These are phyloP conservation scores for Rhombomys opimus DNA, from an alignment of 2,113 vertebrate species.

Conservation along the genomic window DNA sequence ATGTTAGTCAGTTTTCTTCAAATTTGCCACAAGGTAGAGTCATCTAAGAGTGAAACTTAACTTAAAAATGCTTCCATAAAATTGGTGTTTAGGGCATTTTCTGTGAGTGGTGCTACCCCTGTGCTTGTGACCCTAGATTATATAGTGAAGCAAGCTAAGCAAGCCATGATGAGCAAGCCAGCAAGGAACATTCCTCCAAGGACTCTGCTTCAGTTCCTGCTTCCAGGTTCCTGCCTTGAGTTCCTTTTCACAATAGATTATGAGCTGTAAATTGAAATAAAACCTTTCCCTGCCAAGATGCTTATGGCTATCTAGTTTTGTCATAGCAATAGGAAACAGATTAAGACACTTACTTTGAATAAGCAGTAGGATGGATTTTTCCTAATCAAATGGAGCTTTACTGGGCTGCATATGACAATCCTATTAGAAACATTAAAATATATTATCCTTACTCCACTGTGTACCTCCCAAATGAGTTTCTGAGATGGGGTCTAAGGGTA, in stretches of 20 bases:
- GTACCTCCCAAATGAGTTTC: neutral
- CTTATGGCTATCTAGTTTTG: neutral
- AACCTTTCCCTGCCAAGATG: too few species aligned
- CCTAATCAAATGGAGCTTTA: neutral
- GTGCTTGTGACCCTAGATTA: neutral
- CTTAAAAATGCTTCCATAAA: neutral
- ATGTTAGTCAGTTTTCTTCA: neutral
- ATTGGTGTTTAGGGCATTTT: neutral
- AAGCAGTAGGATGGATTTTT: neutral
- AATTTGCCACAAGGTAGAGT: neutral
- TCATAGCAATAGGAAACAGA: neutral
- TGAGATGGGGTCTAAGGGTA: rapidly evolving
- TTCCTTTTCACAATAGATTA: neutral
- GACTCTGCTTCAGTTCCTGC: neutral
- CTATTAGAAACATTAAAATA: neutral
- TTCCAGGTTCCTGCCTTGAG: neutral
- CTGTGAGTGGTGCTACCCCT: too few species aligned
- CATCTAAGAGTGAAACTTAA: neutral
- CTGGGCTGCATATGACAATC: rapidly evolving
- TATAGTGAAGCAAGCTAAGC: neutral
- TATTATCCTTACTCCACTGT: neutral
- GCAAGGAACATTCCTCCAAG: neutral
- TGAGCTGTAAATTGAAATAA: neutral
- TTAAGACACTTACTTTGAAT: neutral
- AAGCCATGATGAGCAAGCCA: neutral